Conservation (phyloP, 2,797 vertebrate genomes). For the Poeciliopsis paucimaculata region DNA sequence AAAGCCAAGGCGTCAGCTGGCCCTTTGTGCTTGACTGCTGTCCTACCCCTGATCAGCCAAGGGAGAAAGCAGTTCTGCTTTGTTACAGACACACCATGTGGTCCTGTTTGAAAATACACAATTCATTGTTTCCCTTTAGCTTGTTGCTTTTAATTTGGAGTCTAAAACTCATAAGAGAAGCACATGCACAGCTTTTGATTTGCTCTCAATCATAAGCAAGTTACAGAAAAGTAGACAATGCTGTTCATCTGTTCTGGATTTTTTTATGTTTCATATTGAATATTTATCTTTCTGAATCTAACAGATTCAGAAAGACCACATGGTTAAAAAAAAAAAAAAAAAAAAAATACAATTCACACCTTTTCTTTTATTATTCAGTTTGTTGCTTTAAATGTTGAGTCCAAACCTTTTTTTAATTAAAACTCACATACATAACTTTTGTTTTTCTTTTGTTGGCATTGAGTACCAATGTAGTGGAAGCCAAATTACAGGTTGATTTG, state of each 20-base stretch:
- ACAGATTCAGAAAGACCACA: neutral
- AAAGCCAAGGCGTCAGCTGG: conserved; percentile 82
- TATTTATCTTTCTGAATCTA: too few relatives aligned
- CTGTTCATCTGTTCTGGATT: too few relatives aligned
- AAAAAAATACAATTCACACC: neutral
- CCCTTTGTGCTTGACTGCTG: conserved; percentile 79
- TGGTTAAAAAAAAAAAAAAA: too few relatives aligned
- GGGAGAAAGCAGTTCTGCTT: conserved; percentile 80
- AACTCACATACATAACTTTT: neutral
- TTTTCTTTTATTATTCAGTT: neutral
- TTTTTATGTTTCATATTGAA: neutral
- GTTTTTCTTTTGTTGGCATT: neutral
- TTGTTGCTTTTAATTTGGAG: conserved; percentile 54
- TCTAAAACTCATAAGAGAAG: conserved; percentile 46
- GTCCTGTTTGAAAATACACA: conserved; percentile 62
- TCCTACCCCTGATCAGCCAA: conserved; percentile 79
- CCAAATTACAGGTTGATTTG: neutral
- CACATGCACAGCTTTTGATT: conserved; percentile 33
- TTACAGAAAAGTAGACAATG: neutral
- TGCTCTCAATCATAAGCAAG: conserved; percentile 16
- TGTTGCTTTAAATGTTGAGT: neutral
- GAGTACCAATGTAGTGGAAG: neutral
- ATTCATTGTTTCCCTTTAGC: conserved; percentile 48
- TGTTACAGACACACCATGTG: conserved; percentile 78
- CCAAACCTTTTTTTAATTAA: neutral